A percentile compares a stretch with the other conserved stretches of the same genome.
phyloP scores from a whole-genome alignment of 2,888 invertebrate species.

The Platerodrilus igneus region DNA sequence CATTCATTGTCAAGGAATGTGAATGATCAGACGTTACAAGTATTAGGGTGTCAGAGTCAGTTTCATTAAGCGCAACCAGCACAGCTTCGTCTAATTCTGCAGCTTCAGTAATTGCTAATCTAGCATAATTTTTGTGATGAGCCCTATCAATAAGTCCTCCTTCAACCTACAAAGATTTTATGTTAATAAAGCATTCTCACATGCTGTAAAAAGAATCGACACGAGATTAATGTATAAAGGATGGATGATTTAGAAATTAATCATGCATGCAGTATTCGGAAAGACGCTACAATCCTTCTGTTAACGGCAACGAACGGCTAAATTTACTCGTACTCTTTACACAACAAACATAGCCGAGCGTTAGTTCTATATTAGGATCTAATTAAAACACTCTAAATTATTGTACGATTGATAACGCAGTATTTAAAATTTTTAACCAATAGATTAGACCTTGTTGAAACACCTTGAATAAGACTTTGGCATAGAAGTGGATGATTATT shows the following conservation, averaged over 20 bases:
- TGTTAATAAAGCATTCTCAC: slow-evolving; percentile 21
- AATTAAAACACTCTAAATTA: too few species aligned
- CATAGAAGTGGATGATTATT: too few species aligned
- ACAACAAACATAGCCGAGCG: too few species aligned
- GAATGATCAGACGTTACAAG: slow-evolving; percentile 79
- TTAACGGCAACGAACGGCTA: too few species aligned
- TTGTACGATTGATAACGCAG: too few species aligned
- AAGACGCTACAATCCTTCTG: too few species aligned
- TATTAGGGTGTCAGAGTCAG: slow-evolving; percentile 65
- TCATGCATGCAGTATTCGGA: too few species aligned
- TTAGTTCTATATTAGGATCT: too few species aligned
- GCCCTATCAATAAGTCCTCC: slow-evolving; percentile 78
- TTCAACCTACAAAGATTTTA: slow-evolving; percentile 71
- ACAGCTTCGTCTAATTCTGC: slow-evolving; percentile 73
- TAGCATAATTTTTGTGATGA: slow-evolving; percentile 71
- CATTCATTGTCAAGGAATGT: slow-evolving; percentile 70
- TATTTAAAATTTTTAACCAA: too few species aligned
- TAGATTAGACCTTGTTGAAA: too few species aligned
- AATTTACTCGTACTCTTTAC: too few species aligned
- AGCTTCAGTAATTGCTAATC: slow-evolving; percentile 69
- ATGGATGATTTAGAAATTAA: not conserved
- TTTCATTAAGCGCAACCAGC: slow-evolving; percentile 55
- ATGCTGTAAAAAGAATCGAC: not conserved
- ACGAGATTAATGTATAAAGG: not conserved
- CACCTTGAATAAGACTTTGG: too few species aligned